phyloP scores from a whole-genome alignment of 2,888 invertebrate species.

The Sinodicranocentrus sp. region DNA sequence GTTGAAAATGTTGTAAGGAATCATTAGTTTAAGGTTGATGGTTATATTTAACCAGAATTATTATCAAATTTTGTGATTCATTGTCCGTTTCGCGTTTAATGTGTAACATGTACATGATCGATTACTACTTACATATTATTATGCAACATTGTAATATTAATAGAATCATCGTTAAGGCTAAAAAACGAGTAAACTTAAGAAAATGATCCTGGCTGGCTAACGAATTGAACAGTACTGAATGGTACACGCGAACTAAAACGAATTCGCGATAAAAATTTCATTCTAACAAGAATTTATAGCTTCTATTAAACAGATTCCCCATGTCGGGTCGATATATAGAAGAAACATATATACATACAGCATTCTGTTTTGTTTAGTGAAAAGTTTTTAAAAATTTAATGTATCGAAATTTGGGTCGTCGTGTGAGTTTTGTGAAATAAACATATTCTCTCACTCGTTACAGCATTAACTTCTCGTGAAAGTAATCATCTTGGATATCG shows the following conservation, averaged over 20 bases:
- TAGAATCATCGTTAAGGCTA: no score
- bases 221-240: no score
- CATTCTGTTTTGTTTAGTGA: constrained; percentile 45
- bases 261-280: no score
- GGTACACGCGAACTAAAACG: no score
- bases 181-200: no score
- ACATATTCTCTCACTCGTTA: constrained; percentile 69
- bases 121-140: constrained; percentile 34
- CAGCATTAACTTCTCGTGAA: no score
- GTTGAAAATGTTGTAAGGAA: constrained; percentile 32
- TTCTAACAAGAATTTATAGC: no score
- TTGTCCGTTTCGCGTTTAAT: constrained; percentile 61
- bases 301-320: no score
- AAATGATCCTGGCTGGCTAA: no score
- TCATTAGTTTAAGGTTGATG: constrained; percentile 33
- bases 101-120: constrained; percentile 29
- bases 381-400: constrained; percentile 20
- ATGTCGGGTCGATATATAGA: no score
- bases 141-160: no score
- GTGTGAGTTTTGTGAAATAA: constrained; percentile 67
- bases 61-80: constrained; percentile 69
- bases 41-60: constrained; percentile 53
- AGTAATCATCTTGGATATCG: no score
- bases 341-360: constrained; percentile 26
- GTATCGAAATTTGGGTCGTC: constrained; percentile 41